Base-by-base conservation (phyloP, 2,113 vertebrate genomes). In the Arizona elegans region DNA sequence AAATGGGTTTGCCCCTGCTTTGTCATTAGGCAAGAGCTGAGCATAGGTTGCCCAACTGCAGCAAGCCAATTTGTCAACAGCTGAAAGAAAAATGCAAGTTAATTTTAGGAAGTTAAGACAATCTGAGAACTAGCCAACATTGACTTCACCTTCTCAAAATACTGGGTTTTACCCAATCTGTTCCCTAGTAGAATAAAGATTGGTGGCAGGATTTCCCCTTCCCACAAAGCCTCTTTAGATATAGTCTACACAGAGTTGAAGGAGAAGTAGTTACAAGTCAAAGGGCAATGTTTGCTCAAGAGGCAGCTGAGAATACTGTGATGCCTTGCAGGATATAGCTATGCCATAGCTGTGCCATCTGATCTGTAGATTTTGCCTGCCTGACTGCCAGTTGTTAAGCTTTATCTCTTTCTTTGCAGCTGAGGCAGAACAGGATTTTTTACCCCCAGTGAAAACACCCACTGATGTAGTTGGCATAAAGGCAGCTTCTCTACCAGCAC, bases 391-490 rank as follows among this genome's bases (percentile, higher is more conserved):
- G 13, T 21, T 38, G 81, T 65, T 53, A 88, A 62, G 65, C 43
- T 92, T 50, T 90, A 90, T 75, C 8, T 94, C 0, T 62, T 92
- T 62, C 92, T 94, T 97, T 96, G 92, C 91, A 52, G 0, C 6
- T 95, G 95, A 91, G 59, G 87, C 58, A 1, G 96, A 97, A 50
- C 86, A n/a, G 97, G 98, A 98, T 86, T 99, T 99, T 96, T 96
- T 99, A 96, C 98, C 98, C 2, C 93, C 94, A 0, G 96, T 99
- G 96, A 98, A 98, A 96, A 98, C 98, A 0, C 99, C 98, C 21
- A 93, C 97, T 8, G 99, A 98, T 59, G 96, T 98, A 23, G 98
- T 99, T 55, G 99, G 99, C 2, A 95, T 97, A 92, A 98, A 96
- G 55, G 98, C 99, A 21, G 98, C 98, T 0, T 97, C 89, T 43